Evolutionary conservation across 2,113 vertebrate genomes (phyloP), one percentile per base, ranked within the genome.

Genomic region (Prolemur simus): DNA sequence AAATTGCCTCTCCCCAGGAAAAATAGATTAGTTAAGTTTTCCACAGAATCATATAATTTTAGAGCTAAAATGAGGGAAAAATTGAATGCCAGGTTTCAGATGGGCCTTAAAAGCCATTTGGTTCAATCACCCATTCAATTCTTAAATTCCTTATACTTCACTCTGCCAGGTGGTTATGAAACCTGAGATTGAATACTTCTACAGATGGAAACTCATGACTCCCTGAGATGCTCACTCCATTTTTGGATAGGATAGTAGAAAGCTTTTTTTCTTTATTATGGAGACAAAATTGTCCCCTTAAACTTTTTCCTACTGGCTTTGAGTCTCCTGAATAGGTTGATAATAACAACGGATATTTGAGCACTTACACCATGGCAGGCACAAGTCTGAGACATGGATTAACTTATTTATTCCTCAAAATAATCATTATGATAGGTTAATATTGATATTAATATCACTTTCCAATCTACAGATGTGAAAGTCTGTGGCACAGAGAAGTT

Each of bases 21-120:
- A 94, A 18, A 54, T 2, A 54, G 27, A 80, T 32, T 68, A 34
- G 8, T 76, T 92, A 58, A 18, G 3, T 23, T 80, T 71, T 58
- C 77, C n/a, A 64, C 20, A 84, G 71, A 96, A 77, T 82, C 17
- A 34, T 12, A 23, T 37, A 32, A 42, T 58, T 93, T 94, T 73
- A 78, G 25, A 86, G 86, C 21, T 81, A 39, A 95, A 93, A 68
- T 47, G n/a, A 93, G 49, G 74, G n/a, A 78, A 96, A 85, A 81
- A 37, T 18, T 37, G 25, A 86, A 91, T 60, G 2, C 12, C 47
- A 88, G 52, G 13, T 54, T 81, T 91, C 45, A 63, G 20, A 49
- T 39, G 13, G 17, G 34, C 7, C 73, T 29, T 94, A 54, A 20
- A 60, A 17, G 5, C 47, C 23, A 47, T 85, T 73, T 74, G 68